A percentile compares a stretch with the other conserved stretches of the same genome.
These are phyloP conservation scores for Tetragnatha versicolor DNA, from an alignment of 1,140 invertebrate genomes.

Conservation along the genomic window DNA sequence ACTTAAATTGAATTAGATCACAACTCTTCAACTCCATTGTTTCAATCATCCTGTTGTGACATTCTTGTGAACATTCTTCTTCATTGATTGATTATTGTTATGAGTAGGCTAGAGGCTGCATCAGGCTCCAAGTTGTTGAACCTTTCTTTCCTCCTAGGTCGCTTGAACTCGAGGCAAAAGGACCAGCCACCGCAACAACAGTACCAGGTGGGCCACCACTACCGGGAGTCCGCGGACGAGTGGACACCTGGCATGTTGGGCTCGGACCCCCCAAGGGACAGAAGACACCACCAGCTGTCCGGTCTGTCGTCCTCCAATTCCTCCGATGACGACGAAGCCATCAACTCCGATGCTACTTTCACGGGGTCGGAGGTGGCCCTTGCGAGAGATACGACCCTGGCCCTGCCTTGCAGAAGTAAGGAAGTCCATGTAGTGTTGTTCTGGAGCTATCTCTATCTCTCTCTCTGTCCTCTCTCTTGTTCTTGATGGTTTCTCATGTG, in stretches of 20 bases:
- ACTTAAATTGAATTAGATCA: too few species aligned
- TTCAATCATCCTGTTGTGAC: too few species aligned
- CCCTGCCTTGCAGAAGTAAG: conserved; percentile 54
- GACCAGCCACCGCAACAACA: not conserved
- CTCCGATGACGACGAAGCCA: conserved; percentile 56
- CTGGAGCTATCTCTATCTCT: not conserved
- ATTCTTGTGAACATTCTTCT: too few species aligned
- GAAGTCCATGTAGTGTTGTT: too few species aligned
- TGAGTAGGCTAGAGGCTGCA: too few species aligned
- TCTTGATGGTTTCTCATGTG: too few species aligned
- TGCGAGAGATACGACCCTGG: conserved; percentile 50
- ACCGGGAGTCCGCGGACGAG: not conserved
- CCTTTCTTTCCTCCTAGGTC: not conserved
- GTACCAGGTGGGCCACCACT: conserved; percentile 3
- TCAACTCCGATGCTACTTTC: conserved; percentile 60
- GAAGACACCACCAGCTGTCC: conserved; percentile 44
- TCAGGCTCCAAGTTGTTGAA: too few species aligned
- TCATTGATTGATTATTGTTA: too few species aligned
- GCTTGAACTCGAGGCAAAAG: not conserved
- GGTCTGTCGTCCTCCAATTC: conserved; percentile 58
- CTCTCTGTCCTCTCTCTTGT: not conserved
- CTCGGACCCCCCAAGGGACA: conserved; percentile 38
- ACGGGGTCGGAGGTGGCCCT: conserved; percentile 59
- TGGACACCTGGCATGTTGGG: conserved; percentile 49
- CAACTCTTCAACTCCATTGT: too few species aligned